These are phyloP conservation scores for Parapsyche elsis DNA, from an alignment of 1,140 invertebrate species.

Conservation along the genomic window DNA sequence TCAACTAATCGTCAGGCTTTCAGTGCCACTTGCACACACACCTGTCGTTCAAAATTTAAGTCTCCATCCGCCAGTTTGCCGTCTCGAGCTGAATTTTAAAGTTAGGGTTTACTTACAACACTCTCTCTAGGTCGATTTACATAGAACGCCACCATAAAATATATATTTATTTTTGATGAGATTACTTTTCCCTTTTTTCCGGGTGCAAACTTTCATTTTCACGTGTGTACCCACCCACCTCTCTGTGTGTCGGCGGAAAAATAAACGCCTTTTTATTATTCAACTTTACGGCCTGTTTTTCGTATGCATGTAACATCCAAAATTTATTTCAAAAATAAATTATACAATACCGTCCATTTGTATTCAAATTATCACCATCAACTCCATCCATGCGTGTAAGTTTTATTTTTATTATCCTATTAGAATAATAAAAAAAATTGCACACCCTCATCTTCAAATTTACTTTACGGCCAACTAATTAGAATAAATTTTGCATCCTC, in stretches of 20 bases:
- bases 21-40: background rate
- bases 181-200: background rate
- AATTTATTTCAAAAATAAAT: background rate
- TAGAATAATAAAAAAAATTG: background rate
- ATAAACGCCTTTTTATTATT: background rate
- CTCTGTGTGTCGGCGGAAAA: background rate
- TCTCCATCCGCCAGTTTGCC: background rate
- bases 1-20: background rate
- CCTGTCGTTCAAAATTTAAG: background rate
- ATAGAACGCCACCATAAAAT: background rate
- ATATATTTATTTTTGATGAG: background rate
- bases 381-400: background rate
- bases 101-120: background rate
- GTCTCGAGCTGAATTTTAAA: background rate
- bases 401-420: conserved; percentile 3
- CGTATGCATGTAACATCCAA: background rate
- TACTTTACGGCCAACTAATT: background rate
- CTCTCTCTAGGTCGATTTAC: background rate
- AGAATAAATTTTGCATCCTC: background rate
- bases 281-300: background rate
- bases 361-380: background rate
- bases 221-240: background rate
- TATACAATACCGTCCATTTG: background rate
- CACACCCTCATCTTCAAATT: background rate
- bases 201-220: background rate